Base-by-base conservation (phyloP, 2,797 vertebrate species). In the Remorina albescens region DNA sequence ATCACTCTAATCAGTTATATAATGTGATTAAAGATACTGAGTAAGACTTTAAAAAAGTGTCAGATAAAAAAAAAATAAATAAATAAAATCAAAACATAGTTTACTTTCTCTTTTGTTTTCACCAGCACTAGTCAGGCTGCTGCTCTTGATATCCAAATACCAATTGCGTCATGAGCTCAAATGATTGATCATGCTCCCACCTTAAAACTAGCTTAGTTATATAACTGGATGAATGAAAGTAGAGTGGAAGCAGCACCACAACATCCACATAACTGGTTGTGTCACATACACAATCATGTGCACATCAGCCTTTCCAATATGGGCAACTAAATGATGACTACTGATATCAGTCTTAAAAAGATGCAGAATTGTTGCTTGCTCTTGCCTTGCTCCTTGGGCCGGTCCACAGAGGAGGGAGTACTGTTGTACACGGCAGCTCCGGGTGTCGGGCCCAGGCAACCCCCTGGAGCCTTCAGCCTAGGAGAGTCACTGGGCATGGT, bases 381-480 rank as follows among this genome's bases (percentile, higher is more conserved):
- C 26, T 90, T 90, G 96, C 97, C 92, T 92, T 96, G 95, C 85
- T 99, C 97, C 91, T 96, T 96, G 34, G 96, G 83, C 84, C 96
- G 95, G 74, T 99, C 96, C 74, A 94, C 93, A 69, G 95, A 89
- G 68, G 93, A 89, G 32, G 95, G 87, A 10, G 92, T 78, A 65
- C 84, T 96, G 75, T 95, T 96, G 86, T 97, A 99, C 81, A 97
- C 90, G 58, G 95, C 95, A 78, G 96, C 95, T 87, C 96, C 97
- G 42, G 96, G 95, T 71, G 95, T 96, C 15, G 96, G 95, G 75
- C 95, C 96, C 91, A 96, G 92, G 88, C 95, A 96, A 65, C 95
- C 88, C 53, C 82, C 90, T 16, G 88, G 76, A 73, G 94, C 92
- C 80, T 95, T 96, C 76, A 95, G 92, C 81, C 95, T 95, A 4